Conservation (phyloP, 2,888 invertebrate species). For the Lysandra coridon region DNA sequence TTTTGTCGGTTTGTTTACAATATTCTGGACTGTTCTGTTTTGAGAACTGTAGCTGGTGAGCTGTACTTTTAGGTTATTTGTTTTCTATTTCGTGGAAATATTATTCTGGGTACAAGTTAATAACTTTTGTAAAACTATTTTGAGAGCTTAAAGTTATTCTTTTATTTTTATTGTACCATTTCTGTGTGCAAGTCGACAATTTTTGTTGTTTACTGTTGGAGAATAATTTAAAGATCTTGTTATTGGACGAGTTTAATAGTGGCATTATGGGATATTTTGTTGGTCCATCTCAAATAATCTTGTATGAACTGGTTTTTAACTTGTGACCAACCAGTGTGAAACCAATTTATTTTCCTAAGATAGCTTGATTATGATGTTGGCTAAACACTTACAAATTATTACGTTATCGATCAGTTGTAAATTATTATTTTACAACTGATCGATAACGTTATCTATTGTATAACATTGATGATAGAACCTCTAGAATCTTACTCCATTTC, state of each 20-base stretch:
- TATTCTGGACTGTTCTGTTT: background rate
- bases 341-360: too few relatives aligned
- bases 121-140: background rate
- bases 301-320: too few relatives aligned
- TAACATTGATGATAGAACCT: background rate
- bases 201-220: background rate
- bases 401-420: too few relatives aligned
- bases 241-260: too few relatives aligned
- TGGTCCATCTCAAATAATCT: background rate
- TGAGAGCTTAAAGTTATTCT: background rate
- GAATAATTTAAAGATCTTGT: background rate
- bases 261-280: too few relatives aligned
- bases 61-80: background rate
- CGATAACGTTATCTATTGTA: background rate
- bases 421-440: background rate
- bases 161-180: background rate
- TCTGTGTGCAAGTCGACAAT: background rate
- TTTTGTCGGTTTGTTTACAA: slow-evolving; percentile 5
- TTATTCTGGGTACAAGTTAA: background rate
- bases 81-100: background rate
- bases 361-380: too few relatives aligned
- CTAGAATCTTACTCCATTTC: background rate
- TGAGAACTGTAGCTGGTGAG: background rate
- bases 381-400: too few relatives aligned
- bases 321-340: too few relatives aligned